These are phyloP conservation scores for Lycaon pictus DNA, from an alignment of 2,113 vertebrate genomes.

Conservation along the genomic window DNA sequence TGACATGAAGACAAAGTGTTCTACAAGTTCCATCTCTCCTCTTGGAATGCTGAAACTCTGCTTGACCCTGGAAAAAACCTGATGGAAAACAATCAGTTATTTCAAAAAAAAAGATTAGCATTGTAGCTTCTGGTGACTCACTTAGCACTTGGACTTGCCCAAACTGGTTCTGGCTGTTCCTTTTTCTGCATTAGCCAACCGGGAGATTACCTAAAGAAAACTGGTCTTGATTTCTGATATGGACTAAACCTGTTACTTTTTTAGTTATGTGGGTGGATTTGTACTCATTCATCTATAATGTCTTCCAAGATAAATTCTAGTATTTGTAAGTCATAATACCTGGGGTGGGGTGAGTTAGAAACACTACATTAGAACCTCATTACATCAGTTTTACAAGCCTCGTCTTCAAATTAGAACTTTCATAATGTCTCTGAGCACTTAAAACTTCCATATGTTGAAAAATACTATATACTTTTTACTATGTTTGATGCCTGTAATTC, in stretches of 20 bases:
- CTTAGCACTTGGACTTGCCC: constrained; percentile 53
- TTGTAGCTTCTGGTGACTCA: constrained; percentile 73
- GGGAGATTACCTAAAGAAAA: constrained; percentile 6
- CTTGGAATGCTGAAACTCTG: constrained; percentile 76
- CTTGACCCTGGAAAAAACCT: constrained; percentile 71
- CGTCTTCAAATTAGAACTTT: constrained; percentile 1
- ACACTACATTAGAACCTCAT: not conserved
- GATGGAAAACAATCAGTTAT: constrained; percentile 76
- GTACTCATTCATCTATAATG: not conserved
- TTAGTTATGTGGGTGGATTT: not conserved
- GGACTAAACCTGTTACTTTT: not conserved
- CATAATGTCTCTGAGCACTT: not conserved
- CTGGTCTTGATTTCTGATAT: constrained; percentile 22
- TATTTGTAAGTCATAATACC: not conserved
- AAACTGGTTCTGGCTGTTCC: constrained; percentile 70
- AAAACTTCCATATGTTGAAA: not conserved
- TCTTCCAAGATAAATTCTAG: not conserved
- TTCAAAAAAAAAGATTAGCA: constrained; percentile 52
- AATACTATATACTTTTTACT: not conserved
- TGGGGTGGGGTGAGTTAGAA: not conserved
- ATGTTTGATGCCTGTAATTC: not conserved
- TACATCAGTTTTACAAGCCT: not conserved
- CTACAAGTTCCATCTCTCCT: constrained; percentile 60
- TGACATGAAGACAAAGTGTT: constrained; percentile 63
- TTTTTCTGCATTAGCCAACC: constrained; percentile 25